These are phyloP conservation scores for Hyposmocoma kahamanoa DNA, from an alignment of 1,140 invertebrate genomes.

Conservation along the genomic window DNA sequence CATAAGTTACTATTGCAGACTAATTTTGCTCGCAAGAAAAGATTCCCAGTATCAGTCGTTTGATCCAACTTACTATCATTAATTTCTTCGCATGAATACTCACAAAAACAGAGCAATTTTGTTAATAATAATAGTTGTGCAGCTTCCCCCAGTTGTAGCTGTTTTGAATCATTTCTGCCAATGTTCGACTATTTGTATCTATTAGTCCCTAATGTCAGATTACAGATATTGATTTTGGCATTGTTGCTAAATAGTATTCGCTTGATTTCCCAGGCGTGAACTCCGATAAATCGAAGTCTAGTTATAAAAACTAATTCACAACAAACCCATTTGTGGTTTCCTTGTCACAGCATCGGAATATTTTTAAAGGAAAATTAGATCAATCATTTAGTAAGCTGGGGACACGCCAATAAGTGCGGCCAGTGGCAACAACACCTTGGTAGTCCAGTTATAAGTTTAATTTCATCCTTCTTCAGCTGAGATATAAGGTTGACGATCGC, in stretches of 20 bases:
- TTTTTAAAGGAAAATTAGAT: constrained; percentile 35
- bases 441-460: too few species aligned
- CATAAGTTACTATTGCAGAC: background rate
- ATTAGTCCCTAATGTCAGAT: too few species aligned
- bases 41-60: constrained; percentile 18
- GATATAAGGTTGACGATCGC: constrained; percentile 53
- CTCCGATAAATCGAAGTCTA: too few species aligned
- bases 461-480: constrained; percentile 28
- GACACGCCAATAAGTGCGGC: constrained; percentile 59
- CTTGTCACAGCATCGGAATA: too few species aligned
- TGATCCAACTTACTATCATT: constrained; percentile 23
- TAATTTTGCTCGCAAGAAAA: constrained; percentile 11
- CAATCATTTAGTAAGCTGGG: constrained; percentile 51
- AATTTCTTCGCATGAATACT: constrained; percentile 23
- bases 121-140: constrained; percentile 17
- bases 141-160: background rate
- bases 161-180: too few species aligned
- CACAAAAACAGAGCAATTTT: constrained; percentile 27
- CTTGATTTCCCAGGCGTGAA: too few species aligned
- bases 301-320: too few species aligned
- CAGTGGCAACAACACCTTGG: constrained; percentile 52
- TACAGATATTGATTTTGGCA: too few species aligned
- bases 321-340: too few species aligned
- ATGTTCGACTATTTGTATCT: too few species aligned
- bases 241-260: too few species aligned